Evolutionary conservation across 2,113 vertebrate species (phyloP), one percentile per base, ranked within the genome.

Genomic region (Perca schrenkii): DNA sequence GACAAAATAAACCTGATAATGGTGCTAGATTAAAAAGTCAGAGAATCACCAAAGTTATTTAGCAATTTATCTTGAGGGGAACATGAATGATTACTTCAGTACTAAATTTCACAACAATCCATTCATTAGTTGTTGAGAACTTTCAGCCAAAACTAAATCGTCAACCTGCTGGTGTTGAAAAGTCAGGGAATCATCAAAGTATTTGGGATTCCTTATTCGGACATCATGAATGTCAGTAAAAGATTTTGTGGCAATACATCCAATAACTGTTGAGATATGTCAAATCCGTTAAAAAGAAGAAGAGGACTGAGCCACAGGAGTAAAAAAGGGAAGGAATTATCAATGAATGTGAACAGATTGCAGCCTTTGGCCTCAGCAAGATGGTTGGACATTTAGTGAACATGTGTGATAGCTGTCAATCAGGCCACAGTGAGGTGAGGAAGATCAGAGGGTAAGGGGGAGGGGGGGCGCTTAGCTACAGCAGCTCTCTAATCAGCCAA

Each of bases 401-500:
- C 81, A 83, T 89, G 93, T 91, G 77, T 77, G 80, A 88, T 80
- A 62, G 85, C 87, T 94, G 92, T 86, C 83, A 91, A 94, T 89
- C 88, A 87, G 83, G 65, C 83, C 64, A 86, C 68, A 71, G 79
- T 40, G 82, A 88, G 86, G 88, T 79, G 63, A 86, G 53, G 61
- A 50, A 40, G 63, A 50, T 69, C 22, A 61, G 64, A 68, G 36
- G 36, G 65, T 25, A 22, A 50, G 19, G 6, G 13, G 6, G 31
- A 0, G n/a, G 79, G 74, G 74, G 77, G 82, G 81, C 43, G 50
- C 86, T 86, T 82, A 86, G 92, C 61, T 66, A 61, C 76, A 73
- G 75, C 90, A 85, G 87, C 83, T 84, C 91, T 91, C 85, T 94
- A 91, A 94, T 90, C 88, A 93, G 92, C 81, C 79, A 80, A 84